These are phyloP conservation scores for Mormyrus lacerda DNA, from an alignment of 2,113 vertebrate species.

Conservation along the genomic window DNA sequence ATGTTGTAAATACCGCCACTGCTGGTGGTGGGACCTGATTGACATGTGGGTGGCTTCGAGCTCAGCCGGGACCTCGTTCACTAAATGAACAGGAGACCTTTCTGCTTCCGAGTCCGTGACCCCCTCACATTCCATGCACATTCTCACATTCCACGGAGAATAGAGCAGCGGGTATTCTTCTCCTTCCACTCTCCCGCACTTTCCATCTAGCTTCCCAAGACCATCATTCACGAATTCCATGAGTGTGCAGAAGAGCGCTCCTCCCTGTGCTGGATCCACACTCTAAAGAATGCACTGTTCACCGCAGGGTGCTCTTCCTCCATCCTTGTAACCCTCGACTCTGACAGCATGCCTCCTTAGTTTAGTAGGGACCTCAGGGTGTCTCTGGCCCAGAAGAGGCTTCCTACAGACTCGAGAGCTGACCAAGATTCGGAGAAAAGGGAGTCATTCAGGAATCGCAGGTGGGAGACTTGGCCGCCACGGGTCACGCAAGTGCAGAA, in stretches of 20 bases:
- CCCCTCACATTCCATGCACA: background rate
- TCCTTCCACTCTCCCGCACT: background rate
- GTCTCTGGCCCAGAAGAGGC: background rate
- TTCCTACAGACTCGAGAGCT: background rate
- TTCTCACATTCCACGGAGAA: conserved; percentile 14
- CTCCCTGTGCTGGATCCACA: background rate
- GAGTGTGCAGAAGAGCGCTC: background rate
- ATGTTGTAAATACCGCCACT: conserved; percentile 26
- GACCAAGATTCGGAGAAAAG: background rate
- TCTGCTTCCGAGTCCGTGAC: conserved; percentile 7
- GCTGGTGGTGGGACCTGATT: conserved; percentile 30
- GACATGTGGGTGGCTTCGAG: conserved; percentile 27
- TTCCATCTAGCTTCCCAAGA: background rate
- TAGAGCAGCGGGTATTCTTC: background rate
- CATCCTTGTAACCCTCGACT: background rate
- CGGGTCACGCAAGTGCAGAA: background rate
- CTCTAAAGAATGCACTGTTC: background rate
- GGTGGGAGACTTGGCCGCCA: background rate
- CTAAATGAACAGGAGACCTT: conserved; percentile 31
- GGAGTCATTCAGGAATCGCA: background rate
- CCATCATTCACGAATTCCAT: background rate
- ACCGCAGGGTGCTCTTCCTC: background rate
- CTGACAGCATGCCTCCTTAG: background rate
- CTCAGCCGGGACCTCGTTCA: conserved; percentile 32
- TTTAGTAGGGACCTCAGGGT: background rate